Evolutionary conservation across 2,888 invertebrate species (phyloP).

Genomic region (Acleris emargana): DNA sequence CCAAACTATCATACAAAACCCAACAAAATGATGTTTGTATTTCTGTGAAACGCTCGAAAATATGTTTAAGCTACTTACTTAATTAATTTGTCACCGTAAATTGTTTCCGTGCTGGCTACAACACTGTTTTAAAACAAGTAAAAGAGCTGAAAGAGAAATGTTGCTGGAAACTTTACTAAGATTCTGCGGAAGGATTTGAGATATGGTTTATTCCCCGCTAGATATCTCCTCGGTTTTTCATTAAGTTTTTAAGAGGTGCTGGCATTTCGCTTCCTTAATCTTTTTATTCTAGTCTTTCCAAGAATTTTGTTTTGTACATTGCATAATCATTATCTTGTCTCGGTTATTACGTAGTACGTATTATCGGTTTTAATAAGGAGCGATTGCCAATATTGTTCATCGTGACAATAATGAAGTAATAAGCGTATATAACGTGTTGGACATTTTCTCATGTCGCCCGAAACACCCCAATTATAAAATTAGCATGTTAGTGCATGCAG

Average conservation of each 20-base stretch:
- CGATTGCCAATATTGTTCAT: no score
- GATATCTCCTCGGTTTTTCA: slow-evolving; percentile 43
- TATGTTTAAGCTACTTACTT: slow-evolving; percentile 27
- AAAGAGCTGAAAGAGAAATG: slow-evolving; percentile 39
- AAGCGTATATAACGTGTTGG: no score
- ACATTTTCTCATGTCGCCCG: no score
- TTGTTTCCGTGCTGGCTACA: slow-evolving; percentile 29
- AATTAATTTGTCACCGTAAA: slow-evolving; percentile 36
- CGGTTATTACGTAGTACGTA: no score
- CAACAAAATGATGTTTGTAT: slow-evolving; percentile 20
- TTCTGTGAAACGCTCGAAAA: slow-evolving; percentile 19
- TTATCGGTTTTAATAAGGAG: no score
- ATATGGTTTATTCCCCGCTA: slow-evolving; percentile 41
- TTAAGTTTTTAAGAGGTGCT: slow-evolving; percentile 41
- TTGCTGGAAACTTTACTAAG: slow-evolving; percentile 33
- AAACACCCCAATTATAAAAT: no score
- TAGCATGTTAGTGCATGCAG: no score
- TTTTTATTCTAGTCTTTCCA: slow-evolving; percentile 35
- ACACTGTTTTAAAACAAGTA: slow-evolving; percentile 40
- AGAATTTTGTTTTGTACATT: slow-evolving; percentile 11
- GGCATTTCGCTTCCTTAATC: slow-evolving; percentile 32
- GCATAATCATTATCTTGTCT: no score
- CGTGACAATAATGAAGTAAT: no score
- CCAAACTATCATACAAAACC: slow-evolving; percentile 13
- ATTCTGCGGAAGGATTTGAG: slow-evolving; percentile 39